Evolutionary conservation across 1,140 invertebrate species (phyloP).

Genomic region (Drosophila chauvacae): DNA sequence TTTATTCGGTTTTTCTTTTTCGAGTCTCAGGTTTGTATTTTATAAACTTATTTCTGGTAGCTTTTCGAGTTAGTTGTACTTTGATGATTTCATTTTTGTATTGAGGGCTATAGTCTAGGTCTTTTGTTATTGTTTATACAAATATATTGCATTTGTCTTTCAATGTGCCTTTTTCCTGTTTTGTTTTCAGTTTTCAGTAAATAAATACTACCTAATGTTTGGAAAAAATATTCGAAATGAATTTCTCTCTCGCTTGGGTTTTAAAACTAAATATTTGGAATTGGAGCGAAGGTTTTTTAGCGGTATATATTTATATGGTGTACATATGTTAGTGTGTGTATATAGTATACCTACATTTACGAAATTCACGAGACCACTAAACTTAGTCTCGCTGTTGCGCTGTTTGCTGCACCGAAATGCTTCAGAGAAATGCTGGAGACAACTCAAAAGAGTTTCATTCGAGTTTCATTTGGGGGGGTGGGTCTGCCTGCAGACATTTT

Average conservation of each 20-base stretch:
- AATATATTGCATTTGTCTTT: constrained; percentile 61
- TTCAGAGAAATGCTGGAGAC: constrained; percentile 58
- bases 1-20: constrained; percentile 39
- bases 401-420: constrained; percentile 46
- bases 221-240: constrained; percentile 57
- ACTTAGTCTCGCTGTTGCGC: constrained; percentile 29
- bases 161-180: constrained; percentile 9
- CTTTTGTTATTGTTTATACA: constrained; percentile 36
- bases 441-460: constrained; percentile 56
- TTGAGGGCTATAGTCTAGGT: constrained; percentile 23
- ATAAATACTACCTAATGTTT: constrained; percentile 51
- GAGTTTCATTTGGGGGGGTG: constrained; percentile 18
- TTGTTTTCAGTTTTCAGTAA: constrained; percentile 18
- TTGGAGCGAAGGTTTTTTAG: constrained; percentile 75
- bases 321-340: constrained; percentile 40
- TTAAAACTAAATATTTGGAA: constrained; percentile 79
- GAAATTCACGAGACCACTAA: constrained; percentile 49
- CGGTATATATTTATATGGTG: constrained; percentile 32
- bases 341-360: constrained; percentile 59
- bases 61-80: constrained; percentile 66
- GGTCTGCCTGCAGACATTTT: constrained; percentile 79
- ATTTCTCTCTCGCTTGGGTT: constrained; percentile 43
- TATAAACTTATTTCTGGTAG: constrained; percentile 49
- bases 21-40: constrained; percentile 71
- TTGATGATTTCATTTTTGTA: constrained; percentile 43